Percentiles rank a stretch among this genome's conserved stretches.
These are phyloP conservation scores for Gymnoscopelus microlampas DNA, from an alignment of 2,797 vertebrate species.

Conservation along the genomic window DNA sequence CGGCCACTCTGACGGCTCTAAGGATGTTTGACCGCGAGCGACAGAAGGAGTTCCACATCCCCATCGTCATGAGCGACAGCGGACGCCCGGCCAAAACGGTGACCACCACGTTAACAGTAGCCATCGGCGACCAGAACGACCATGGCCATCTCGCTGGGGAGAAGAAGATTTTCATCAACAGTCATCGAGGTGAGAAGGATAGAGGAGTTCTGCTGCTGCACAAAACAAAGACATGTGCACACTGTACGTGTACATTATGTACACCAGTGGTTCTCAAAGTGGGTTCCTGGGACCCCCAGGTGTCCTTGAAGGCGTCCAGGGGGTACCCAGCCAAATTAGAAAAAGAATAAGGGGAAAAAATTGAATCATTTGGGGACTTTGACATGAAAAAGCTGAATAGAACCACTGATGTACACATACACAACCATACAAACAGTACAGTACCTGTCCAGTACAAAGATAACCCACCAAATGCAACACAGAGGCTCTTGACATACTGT, in stretches of 20 bases:
- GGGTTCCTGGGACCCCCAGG: too few relatives aligned
- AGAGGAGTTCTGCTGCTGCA: background rate
- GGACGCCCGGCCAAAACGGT: constrained; percentile 83
- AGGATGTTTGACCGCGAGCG: constrained; percentile 87
- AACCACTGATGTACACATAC: too few relatives aligned
- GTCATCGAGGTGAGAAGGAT: constrained; percentile 78
- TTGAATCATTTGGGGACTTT: too few relatives aligned
- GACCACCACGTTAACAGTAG: constrained; percentile 83
- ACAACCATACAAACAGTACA: too few relatives aligned
- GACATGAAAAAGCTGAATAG: too few relatives aligned
- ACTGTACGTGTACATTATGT: background rate
- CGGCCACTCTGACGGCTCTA: constrained; percentile 86
- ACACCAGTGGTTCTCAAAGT: too few relatives aligned
- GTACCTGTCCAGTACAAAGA: too few relatives aligned
- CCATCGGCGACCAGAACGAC: constrained; percentile 89
- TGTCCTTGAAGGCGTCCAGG: too few relatives aligned
- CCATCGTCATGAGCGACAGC: constrained; percentile 85
- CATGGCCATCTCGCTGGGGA: constrained; percentile 84
- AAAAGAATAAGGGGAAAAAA: too few relatives aligned
- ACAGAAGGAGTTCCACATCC: constrained; percentile 85
- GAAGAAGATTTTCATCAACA: constrained; percentile 84
- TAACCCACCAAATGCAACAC: too few relatives aligned
- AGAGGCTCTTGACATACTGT: too few relatives aligned
- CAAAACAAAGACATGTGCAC: background rate
- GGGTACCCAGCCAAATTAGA: too few relatives aligned